Evolutionary conservation across 2,113 vertebrate species (phyloP).

Genomic region (Drymodes brunneopygia): DNA sequence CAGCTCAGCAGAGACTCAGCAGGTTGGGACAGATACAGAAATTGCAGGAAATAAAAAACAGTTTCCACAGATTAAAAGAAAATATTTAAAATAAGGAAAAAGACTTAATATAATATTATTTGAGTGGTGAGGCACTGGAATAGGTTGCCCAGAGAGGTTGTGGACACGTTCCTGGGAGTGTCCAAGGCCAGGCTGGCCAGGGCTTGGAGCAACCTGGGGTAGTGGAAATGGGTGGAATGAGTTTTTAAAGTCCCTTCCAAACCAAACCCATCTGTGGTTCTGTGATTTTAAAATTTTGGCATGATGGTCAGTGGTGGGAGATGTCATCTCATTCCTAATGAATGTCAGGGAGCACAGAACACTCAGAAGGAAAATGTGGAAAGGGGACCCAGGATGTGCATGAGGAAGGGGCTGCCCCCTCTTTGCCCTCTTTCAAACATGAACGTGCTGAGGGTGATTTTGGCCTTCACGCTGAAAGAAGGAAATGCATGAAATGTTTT

Average conservation of each 20-base stretch:
- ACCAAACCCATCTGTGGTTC: neutral
- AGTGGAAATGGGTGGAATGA: neutral
- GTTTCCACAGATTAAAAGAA: neutral
- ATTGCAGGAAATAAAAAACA: neutral
- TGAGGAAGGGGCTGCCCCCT: neutral
- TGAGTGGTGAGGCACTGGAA: neutral
- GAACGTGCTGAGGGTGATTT: neutral
- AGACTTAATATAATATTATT: neutral
- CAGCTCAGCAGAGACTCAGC: neutral
- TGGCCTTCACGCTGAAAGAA: neutral
- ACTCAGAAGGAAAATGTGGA: neutral
- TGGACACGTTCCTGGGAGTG: neutral
- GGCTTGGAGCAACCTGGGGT: neutral
- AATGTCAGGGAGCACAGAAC: neutral
- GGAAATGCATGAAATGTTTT: neutral
- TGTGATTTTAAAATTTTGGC: neutral
- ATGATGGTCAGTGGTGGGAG: neutral
- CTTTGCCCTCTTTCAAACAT: neutral
- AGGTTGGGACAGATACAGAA: neutral
- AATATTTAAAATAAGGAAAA: neutral
- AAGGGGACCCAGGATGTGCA: neutral
- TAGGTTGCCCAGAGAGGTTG: neutral
- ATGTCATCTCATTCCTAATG: neutral
- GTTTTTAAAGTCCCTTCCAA: neutral
- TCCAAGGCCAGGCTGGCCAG: neutral